phyloP scores from a whole-genome alignment of 2,888 invertebrate genomes.

The Stenoptilia bipunctidactyla region DNA sequence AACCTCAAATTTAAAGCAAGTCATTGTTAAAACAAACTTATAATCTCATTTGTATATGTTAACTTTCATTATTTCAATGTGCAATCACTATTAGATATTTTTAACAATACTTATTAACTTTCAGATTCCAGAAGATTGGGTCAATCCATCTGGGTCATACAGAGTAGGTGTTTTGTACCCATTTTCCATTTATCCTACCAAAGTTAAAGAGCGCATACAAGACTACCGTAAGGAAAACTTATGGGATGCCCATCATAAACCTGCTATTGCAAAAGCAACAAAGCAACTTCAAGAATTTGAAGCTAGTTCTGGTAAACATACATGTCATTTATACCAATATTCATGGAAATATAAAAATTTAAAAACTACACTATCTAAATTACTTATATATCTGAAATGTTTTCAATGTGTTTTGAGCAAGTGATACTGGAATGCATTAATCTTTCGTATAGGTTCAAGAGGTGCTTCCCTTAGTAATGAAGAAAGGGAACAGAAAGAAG shows the following conservation, averaged over 20 bases:
- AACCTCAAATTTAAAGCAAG: too few relatives aligned
- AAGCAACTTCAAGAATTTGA: constrained; percentile 85
- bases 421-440: background rate
- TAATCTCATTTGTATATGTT: background rate
- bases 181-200: constrained; percentile 88
- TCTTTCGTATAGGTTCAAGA: constrained; percentile 38
- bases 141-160: constrained; percentile 86
- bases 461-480: constrained; percentile 66
- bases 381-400: too few relatives aligned
- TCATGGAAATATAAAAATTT: too few relatives aligned
- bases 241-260: constrained; percentile 90
- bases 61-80: background rate
- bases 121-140: constrained; percentile 86
- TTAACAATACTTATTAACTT: constrained; percentile 11
- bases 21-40: too few relatives aligned
- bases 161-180: constrained; percentile 90
- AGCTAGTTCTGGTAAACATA: constrained; percentile 61
- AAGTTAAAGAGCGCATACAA: constrained; percentile 84
- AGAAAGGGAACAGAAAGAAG: constrained; percentile 89
- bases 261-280: constrained; percentile 81
- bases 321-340: too few relatives aligned
- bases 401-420: background rate
- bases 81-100: background rate
- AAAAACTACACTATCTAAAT: too few relatives aligned
- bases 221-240: constrained; percentile 83